phyloP scores from a whole-genome alignment of 2,113 vertebrate species.

The Henicopernis longicauda region DNA sequence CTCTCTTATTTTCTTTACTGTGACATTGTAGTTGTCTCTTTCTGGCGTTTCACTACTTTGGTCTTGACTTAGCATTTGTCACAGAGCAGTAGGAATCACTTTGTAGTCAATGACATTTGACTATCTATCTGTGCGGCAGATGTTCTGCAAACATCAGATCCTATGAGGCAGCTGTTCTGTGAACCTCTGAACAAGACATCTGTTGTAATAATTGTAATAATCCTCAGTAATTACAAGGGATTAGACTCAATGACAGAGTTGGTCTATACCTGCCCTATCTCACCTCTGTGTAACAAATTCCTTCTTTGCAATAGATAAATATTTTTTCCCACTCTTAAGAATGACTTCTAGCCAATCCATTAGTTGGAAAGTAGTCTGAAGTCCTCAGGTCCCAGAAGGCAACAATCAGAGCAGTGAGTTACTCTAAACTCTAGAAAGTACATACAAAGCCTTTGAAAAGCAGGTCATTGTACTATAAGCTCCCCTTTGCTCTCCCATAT shows the following conservation, averaged over 20 bases:
- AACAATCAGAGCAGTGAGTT: background rate
- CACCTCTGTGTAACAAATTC: background rate
- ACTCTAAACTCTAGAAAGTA: background rate
- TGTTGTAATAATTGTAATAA: background rate
- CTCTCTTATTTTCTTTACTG: background rate
- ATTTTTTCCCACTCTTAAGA: background rate
- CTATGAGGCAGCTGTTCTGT: background rate
- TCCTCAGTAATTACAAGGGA: background rate
- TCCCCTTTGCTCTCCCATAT: background rate
- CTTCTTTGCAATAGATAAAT: background rate
- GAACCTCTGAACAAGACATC: background rate
- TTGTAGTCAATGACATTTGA: background rate
- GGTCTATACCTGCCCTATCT: background rate
- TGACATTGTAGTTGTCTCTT: background rate
- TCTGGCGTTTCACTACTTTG: background rate
- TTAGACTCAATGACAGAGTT: background rate
- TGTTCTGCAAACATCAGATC: background rate
- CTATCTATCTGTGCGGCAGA: background rate
- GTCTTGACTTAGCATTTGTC: background rate
- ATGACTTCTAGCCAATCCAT: background rate
- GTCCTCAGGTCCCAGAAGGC: background rate
- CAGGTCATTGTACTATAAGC: rapidly evolving
- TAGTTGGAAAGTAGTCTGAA: background rate
- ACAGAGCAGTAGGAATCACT: background rate
- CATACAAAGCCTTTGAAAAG: background rate